Conservation (phyloP, 2,888 invertebrate genomes). For the Agonopterix arenella region DNA sequence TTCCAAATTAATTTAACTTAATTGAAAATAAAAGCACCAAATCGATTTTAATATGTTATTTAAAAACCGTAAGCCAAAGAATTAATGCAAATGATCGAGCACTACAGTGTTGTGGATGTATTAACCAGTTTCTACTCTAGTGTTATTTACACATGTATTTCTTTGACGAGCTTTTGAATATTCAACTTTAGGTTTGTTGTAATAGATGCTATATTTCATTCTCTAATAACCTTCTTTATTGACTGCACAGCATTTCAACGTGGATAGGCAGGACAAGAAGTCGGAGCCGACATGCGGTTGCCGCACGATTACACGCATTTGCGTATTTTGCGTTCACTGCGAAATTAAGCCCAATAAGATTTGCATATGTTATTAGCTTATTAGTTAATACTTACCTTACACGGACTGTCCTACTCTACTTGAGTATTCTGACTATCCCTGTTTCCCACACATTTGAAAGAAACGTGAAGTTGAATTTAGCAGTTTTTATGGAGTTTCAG, state of each 20-base stretch:
- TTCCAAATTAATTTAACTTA: no score
- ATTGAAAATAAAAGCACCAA: no score
- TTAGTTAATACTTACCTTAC: not conserved
- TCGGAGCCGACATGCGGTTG: constrained; percentile 7
- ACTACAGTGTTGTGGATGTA: not conserved
- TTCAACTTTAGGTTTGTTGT: no score
- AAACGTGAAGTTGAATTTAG: no score
- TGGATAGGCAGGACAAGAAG: constrained; percentile 5
- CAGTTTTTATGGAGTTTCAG: no score
- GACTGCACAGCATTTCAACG: not conserved
- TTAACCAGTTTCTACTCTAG: constrained; percentile 4
- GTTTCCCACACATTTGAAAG: no score
- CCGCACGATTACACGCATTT: constrained; percentile 10
- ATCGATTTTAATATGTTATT: no score
- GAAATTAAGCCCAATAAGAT: constrained; percentile 7
- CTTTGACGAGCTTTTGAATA: not conserved
- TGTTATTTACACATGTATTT: constrained; percentile 1
- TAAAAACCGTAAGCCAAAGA: constrained; percentile 1
- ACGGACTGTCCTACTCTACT: no score
- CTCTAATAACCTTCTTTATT: no score
- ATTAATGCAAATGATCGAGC: constrained; percentile 12
- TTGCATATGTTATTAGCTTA: constrained; percentile 4
- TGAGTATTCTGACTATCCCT: no score
- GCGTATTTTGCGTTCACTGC: constrained; percentile 1
- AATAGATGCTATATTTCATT: no score